Percentiles rank a stretch among this genome's conserved stretches.
Evolutionary conservation across 2,113 vertebrate species (phyloP).

Genomic region (Eonycteris spelaea): DNA sequence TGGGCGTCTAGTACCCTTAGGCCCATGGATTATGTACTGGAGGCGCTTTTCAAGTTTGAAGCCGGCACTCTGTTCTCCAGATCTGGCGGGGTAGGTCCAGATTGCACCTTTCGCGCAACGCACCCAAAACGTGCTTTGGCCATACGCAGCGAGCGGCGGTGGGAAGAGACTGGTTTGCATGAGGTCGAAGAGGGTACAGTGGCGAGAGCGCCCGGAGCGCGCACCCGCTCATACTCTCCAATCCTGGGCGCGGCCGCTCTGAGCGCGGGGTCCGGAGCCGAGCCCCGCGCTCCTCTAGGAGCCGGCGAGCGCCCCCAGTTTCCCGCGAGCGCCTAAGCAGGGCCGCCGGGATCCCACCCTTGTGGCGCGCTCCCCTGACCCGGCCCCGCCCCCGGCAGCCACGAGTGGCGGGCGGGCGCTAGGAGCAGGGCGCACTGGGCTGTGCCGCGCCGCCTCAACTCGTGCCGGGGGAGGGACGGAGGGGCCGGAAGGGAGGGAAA

Average conservation of each 20-base stretch:
- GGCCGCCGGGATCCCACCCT: neutral
- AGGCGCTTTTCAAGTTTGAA: conserved; percentile 48
- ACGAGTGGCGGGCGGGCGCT: conserved; percentile 65
- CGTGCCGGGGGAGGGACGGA: conserved; percentile 44
- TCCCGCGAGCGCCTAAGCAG: accelerated
- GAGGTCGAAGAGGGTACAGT: neutral
- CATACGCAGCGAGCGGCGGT: neutral
- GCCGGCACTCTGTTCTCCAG: neutral
- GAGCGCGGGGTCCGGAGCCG: neutral
- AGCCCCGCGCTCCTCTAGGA: neutral
- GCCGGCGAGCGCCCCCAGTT: neutral
- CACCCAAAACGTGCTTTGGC: neutral
- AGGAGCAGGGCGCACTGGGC: conserved; percentile 35
- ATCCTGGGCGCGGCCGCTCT: conserved; percentile 25
- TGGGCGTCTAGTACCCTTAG: neutral
- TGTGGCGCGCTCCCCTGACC: conserved; percentile 37
- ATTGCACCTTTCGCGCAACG: neutral
- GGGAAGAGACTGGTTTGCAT: neutral
- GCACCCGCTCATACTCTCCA: neutral
- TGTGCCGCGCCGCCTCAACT: conserved; percentile 62
- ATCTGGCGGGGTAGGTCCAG: neutral
- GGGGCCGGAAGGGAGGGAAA: conserved; percentile 44
- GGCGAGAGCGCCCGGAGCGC: neutral
- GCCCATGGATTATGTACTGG: neutral
- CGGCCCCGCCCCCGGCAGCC: conserved; percentile 67